Percentiles rank a stretch among this genome's conserved stretches.
phyloP scores from a whole-genome alignment of 2,113 vertebrate genomes.

The Vanacampus margaritifer region DNA sequence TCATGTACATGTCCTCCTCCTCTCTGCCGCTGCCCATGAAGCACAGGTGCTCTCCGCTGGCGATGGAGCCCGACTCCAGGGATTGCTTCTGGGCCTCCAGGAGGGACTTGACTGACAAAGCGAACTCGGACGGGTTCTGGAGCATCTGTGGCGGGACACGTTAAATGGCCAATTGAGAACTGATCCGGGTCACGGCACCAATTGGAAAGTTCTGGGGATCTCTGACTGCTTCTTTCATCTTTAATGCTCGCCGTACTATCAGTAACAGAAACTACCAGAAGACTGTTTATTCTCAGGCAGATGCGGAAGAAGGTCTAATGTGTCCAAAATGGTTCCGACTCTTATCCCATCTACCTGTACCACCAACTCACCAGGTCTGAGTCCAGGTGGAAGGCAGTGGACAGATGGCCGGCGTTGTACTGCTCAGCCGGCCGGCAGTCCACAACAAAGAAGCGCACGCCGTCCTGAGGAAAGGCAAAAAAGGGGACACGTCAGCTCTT shows the following conservation, averaged over 20 bases:
- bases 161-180: neutral
- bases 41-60: constrained; percentile 94
- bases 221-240: no score
- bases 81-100: constrained; percentile 97
- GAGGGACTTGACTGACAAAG: constrained; percentile 94
- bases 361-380: constrained; percentile 86
- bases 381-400: constrained; percentile 97
- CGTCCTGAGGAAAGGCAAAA: constrained; percentile 75
- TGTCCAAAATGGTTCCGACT: no score
- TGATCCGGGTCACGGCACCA: no score
- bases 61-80: constrained; percentile 91
- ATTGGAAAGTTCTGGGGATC: no score
- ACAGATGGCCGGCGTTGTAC: constrained; percentile 96
- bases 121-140: constrained; percentile 95
- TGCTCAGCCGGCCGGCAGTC: constrained; percentile 98
- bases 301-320: no score
- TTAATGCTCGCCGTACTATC: no score
- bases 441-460: constrained; percentile 96
- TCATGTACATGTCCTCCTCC: constrained; percentile 99
- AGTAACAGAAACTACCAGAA: no score
- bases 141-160: constrained; percentile 80
- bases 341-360: neutral
- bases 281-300: no score
- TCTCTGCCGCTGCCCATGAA: constrained; percentile 99
- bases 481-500: neutral